Conservation (phyloP, 2,113 vertebrate species). For the Chionis minor region DNA sequence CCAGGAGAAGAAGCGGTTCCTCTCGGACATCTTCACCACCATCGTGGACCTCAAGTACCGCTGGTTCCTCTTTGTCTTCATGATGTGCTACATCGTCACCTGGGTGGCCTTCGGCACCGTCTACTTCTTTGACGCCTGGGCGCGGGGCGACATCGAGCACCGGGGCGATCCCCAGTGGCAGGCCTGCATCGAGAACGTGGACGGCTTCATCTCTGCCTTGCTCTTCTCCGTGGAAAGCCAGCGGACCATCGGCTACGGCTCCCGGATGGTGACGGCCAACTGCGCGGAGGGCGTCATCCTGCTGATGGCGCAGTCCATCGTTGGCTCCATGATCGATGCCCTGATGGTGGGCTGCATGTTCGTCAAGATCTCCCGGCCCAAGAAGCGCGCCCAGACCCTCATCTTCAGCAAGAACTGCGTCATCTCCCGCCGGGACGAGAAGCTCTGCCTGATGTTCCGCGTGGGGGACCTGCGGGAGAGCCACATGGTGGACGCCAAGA, state of each 20-base stretch:
- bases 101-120: constrained; percentile 80
- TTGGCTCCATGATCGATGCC: constrained; percentile 82
- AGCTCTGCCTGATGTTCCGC: constrained; percentile 83
- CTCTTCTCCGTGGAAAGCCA: constrained; percentile 85
- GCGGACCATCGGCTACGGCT: constrained; percentile 83
- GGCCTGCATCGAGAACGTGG: constrained; percentile 80
- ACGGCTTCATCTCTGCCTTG: constrained; percentile 80
- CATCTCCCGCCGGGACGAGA: constrained; percentile 77
- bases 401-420: constrained; percentile 86
- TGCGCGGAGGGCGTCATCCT: constrained; percentile 77
- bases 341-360: constrained; percentile 90
- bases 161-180: constrained; percentile 72
- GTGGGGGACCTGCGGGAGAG: constrained; percentile 83
- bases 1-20: constrained; percentile 79
- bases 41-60: constrained; percentile 84
- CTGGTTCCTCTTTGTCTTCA: constrained; percentile 86
- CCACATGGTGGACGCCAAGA: constrained; percentile 88
- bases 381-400: constrained; percentile 84
- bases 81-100: constrained; percentile 81
- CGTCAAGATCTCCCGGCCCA: constrained; percentile 86
- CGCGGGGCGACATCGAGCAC: constrained; percentile 76
- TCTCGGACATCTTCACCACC: constrained; percentile 86
- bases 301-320: constrained; percentile 82
- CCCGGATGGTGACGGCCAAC: constrained; percentile 81
- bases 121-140: constrained; percentile 80